Evolutionary conservation across 1,140 invertebrate genomes (phyloP), one percentile per base, ranked within the genome.

Genomic region (Conus betulinus): DNA sequence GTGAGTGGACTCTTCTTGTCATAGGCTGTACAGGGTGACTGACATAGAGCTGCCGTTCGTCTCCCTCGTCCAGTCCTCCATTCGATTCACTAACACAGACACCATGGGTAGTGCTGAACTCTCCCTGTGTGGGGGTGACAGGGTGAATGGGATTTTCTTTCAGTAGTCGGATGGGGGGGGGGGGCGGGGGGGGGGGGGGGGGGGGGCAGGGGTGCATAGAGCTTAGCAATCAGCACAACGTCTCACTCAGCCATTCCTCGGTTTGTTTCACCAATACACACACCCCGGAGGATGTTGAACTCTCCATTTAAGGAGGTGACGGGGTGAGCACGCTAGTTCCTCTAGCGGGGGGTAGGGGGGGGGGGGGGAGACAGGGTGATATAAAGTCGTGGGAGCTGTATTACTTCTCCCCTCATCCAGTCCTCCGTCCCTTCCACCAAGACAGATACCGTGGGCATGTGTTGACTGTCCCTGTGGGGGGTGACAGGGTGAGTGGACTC

Each of bases 21-120:
- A n/a, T 84, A 51, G 39, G 39, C 11, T 10, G 23, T 8, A 96
- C 88, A 94, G 94, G 92, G 96, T 96, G 90, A 92, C 92, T 91
- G 94, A 95, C 85, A 95, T 96, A 79, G 96, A 96, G 84, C 93
- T 95, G 87, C 95, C 96, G 93, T 96, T 96, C 88, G 94, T 96
- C 0, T 96, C 94, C 23, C 90, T 96, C 25, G 93, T 96, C n/a
- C 96, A 96, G 91, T 96, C 96, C 51, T 95, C 95, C 89, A 95
- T 96, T 20, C 90, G 95, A 23, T 95, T 96, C 78, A 95, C 96
- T 20, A 92, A 94, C 17, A 93, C 94, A n/a, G 96, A 96, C 90
- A 94, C 91, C 52, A 92, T 91, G 71, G 95, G 94, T 88, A 94
- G 93, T 91, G 93, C 96, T 76, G n/a, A n/a, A 87, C 53, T 23